A percentile compares a stretch with the other conserved stretches of the same genome.
phyloP scores from a whole-genome alignment of 2,888 invertebrate species.

The Blastobasis lacticolella region DNA sequence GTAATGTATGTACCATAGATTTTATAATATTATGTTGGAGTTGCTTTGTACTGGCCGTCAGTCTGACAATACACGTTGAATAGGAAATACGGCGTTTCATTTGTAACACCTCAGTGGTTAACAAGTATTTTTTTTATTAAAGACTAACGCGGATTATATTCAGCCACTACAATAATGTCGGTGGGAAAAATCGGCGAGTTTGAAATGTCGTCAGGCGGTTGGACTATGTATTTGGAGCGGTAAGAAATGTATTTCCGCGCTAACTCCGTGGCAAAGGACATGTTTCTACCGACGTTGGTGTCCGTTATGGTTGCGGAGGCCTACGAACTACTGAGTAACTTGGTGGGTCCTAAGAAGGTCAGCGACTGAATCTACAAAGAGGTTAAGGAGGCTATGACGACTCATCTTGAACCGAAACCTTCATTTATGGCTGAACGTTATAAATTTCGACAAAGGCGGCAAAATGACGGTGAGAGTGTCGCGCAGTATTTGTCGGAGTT shows the following conservation, averaged over 20 bases:
- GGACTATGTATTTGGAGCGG: constrained; percentile 4
- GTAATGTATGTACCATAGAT: no score
- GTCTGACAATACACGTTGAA: no score
- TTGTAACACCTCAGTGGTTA: no score
- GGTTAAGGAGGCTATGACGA: not conserved
- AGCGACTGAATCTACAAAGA: no score
- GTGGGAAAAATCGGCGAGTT: no score
- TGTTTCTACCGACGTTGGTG: constrained; percentile 7
- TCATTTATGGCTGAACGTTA: constrained; percentile 7
- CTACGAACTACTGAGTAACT: constrained; percentile 1
- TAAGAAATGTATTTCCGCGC: constrained; percentile 9
- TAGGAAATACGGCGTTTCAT: no score
- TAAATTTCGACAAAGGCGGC: constrained; percentile 6
- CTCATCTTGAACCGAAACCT: constrained; percentile 8
- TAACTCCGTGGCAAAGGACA: not conserved
- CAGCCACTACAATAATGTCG: no score
- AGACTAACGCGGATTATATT: no score
- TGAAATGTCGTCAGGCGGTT: constrained; percentile 7
- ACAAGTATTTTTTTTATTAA: no score
- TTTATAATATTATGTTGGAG: no score
- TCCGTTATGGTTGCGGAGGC: constrained; percentile 9
- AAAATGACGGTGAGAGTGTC: constrained; percentile 1
- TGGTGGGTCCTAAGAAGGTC: constrained; percentile 5
- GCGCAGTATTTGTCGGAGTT: constrained; percentile 5
- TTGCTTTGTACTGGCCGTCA: no score